phyloP scores from a whole-genome alignment of 2,888 invertebrate species.

The Aplocera efformata region DNA sequence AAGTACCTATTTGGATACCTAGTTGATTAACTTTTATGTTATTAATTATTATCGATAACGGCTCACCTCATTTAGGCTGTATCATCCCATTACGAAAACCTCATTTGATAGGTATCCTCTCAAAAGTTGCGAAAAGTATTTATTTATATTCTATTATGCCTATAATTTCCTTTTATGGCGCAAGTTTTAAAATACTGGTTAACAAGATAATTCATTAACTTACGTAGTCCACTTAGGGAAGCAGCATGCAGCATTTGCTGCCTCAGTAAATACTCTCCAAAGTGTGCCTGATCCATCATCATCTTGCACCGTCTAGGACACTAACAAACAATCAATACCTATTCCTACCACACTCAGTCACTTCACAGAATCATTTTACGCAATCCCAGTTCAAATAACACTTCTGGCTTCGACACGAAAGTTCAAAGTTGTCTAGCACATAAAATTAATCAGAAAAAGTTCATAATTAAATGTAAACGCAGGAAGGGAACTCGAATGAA shows the following conservation, averaged over 20 bases:
- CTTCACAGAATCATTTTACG: constrained; percentile 61
- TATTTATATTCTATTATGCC: too few relatives aligned
- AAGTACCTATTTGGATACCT: too few relatives aligned
- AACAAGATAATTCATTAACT: constrained; percentile 35
- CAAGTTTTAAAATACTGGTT: too few relatives aligned
- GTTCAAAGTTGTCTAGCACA: constrained; percentile 34
- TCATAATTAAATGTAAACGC: constrained; percentile 57
- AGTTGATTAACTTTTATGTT: too few relatives aligned
- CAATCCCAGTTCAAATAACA: constrained; percentile 32
- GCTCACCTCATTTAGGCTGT: too few relatives aligned
- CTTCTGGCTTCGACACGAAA: constrained; percentile 28
- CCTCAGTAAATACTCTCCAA: constrained; percentile 72
- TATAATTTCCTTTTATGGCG: too few relatives aligned
- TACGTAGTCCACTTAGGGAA: constrained; percentile 68
- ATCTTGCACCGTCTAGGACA: constrained; percentile 42
- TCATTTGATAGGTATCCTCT: too few relatives aligned
- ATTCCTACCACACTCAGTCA: constrained; percentile 44
- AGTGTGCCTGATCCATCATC: constrained; percentile 78
- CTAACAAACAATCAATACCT: constrained; percentile 38
- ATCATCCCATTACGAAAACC: too few relatives aligned
- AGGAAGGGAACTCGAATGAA: constrained; percentile 32
- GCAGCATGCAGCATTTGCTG: constrained; percentile 76
- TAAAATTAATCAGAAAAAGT: constrained; percentile 53
- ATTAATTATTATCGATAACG: too few relatives aligned
- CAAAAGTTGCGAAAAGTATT: too few relatives aligned